Evolutionary conservation across 2,113 vertebrate genomes (phyloP).

Genomic region (Fulica atra): DNA sequence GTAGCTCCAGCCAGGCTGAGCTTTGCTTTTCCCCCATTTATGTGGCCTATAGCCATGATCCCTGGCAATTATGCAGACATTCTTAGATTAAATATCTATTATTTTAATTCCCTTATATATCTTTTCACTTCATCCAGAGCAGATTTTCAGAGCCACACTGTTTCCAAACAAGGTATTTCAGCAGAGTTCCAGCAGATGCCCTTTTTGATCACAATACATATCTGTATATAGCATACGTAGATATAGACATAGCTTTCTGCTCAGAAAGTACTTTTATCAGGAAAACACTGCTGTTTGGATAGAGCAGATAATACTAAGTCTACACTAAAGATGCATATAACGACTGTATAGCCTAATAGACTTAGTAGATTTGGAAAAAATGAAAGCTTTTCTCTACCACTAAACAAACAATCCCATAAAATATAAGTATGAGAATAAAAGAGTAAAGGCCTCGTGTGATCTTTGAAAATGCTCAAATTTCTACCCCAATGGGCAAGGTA

Average conservation of each 20-base stretch:
- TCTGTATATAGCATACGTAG: not conserved
- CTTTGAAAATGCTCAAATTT: not conserved
- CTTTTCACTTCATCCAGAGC: not conserved
- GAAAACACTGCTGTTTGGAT: not conserved
- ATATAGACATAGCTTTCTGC: not conserved
- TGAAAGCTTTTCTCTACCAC: not conserved
- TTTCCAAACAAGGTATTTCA: not conserved
- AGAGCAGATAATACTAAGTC: not conserved
- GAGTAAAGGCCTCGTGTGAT: not conserved
- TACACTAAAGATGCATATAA: not conserved
- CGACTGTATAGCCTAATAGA: not conserved
- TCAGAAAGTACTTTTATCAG: not conserved
- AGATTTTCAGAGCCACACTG: not conserved
- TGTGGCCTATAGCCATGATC: not conserved
- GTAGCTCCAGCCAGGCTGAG: not conserved
- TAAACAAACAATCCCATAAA: not conserved
- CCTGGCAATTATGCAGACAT: not conserved
- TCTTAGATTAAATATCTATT: not conserved
- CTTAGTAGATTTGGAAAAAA: not conserved
- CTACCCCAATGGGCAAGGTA: not conserved
- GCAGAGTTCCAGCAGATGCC: not conserved
- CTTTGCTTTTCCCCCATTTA: not conserved
- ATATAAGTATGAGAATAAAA: not conserved
- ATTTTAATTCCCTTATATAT: not conserved
- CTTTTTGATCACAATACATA: not conserved